phyloP scores from a whole-genome alignment of 2,888 invertebrate species.

The Drosophila neutralis region DNA sequence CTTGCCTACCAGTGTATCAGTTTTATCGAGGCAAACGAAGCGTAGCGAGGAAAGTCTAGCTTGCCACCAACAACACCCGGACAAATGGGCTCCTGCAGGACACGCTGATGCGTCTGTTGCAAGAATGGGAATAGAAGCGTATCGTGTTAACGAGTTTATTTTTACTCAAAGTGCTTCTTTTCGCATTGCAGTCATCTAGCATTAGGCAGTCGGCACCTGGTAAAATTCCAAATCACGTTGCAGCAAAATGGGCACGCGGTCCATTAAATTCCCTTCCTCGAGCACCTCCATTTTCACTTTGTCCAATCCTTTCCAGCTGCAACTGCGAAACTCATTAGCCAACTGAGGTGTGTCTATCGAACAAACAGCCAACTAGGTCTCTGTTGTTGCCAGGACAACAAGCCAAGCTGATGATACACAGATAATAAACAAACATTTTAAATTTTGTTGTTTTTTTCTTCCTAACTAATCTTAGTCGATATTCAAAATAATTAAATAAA shows the following conservation, averaged over 20 bases:
- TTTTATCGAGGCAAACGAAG: conserved; percentile 93
- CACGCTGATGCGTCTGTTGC: conserved; percentile 88
- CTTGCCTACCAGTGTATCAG: conserved; percentile 89
- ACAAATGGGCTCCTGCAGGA: conserved; percentile 92
- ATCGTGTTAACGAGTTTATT: conserved; percentile 38
- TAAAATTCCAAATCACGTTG: conserved; percentile 94
- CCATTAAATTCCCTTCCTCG: conserved; percentile 96
- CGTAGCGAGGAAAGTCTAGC: conserved; percentile 92
- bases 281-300: conserved; percentile 90
- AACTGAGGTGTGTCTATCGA: conserved; percentile 27
- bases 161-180: conserved; percentile 19
- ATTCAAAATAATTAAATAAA: not conserved
- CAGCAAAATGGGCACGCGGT: conserved; percentile 92
- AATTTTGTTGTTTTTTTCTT: not conserved
- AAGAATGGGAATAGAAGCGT: not conserved
- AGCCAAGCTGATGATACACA: not conserved
- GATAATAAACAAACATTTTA: not conserved
- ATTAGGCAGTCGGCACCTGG: conserved; percentile 86
- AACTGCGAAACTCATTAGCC: conserved; percentile 32
- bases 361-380: conserved; percentile 28
- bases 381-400: conserved; percentile 43
- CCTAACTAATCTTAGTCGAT: not conserved
- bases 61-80: conserved; percentile 92
- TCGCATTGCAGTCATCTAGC: conserved; percentile 30
- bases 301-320: conserved; percentile 9